Conservation (phyloP, 2,888 invertebrate genomes). For the Leptinotarsa peninsularis region DNA sequence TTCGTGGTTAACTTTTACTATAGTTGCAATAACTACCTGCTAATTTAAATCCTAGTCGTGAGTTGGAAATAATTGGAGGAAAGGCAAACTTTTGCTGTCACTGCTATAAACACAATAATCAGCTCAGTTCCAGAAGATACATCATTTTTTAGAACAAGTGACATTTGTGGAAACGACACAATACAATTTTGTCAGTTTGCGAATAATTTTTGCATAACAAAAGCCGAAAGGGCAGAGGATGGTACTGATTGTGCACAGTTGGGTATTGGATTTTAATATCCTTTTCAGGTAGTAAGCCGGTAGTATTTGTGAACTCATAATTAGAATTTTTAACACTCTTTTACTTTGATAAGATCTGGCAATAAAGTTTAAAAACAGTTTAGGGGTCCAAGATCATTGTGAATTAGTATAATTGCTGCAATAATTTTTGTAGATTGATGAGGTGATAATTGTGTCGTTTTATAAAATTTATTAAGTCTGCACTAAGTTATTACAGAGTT, state of each 20-base stretch:
- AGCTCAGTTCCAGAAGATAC: background rate
- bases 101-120: background rate
- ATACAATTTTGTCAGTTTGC: background rate
- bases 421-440: background rate
- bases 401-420: constrained; percentile 4
- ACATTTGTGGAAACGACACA: background rate
- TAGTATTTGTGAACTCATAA: background rate
- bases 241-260: background rate
- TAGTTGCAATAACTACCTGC: background rate
- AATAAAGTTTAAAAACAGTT: constrained; percentile 1
- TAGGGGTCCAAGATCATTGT: background rate
- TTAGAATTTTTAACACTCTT: constrained; percentile 7
- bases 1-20: background rate
- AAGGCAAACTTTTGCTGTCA: background rate
- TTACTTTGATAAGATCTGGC: constrained; percentile 1
- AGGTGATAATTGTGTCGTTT: constrained; percentile 6
- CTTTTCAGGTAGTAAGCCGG: constrained; percentile 1
- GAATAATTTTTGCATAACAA: constrained; percentile 1
- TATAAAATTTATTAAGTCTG: background rate
- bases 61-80: background rate
- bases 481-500: background rate
- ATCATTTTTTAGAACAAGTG: background rate
- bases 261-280: constrained; percentile 1
- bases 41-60: background rate
- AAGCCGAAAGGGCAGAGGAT: background rate